Base-by-base conservation (phyloP, 2,113 vertebrate species). In the Peucedramus taeniatus region DNA sequence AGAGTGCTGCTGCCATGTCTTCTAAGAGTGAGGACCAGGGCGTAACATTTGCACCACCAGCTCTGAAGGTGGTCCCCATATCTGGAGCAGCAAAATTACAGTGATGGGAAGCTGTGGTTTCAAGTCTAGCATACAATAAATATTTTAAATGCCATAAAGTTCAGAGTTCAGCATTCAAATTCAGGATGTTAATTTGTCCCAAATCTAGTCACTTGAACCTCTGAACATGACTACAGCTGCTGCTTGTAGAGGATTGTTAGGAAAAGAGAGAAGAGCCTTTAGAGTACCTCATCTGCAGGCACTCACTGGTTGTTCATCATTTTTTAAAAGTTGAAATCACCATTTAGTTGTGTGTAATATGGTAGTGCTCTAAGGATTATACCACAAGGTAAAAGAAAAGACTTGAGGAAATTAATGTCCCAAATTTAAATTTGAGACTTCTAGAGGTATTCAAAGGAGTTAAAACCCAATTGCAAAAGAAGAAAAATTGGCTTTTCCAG, bases 371-470 rank as follows among this genome's bases (percentile, higher is more conserved):
- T 60, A 68, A 90, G 60, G 26, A 53, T 66, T 86, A 71, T 59
- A 83, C 3, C 51, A 68, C 19, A 71, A 86, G 76, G 42, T 66
- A 57, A 87, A 71, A 64, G 26, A 91, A 92, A 87, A 81, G 5
- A n/a, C 17, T 44, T 42, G 23, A 47, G 44, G 66, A 93, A 54
- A 80, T 33, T 6, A 50, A 60, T 77, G 63, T 24, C 50, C 8
- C 24, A 72, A 17, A 42, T 83, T 91, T 17, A 33, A 42, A 81
- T 78, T 26, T 76, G 27, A 76, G 33, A 61, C 4, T 35, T 45
- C 64, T 35, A 56, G 40, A 85, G 39, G 13, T 54, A 69, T 85
- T 96, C 91, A 74, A 95, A 95, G 91, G 89, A 93, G 37, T 22
- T 16, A 54, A 91, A 96, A 89, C 49, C 40, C 71, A 87, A 68